phyloP scores from a whole-genome alignment of 1,140 invertebrate genomes.

The Apocrypta bakeri region DNA sequence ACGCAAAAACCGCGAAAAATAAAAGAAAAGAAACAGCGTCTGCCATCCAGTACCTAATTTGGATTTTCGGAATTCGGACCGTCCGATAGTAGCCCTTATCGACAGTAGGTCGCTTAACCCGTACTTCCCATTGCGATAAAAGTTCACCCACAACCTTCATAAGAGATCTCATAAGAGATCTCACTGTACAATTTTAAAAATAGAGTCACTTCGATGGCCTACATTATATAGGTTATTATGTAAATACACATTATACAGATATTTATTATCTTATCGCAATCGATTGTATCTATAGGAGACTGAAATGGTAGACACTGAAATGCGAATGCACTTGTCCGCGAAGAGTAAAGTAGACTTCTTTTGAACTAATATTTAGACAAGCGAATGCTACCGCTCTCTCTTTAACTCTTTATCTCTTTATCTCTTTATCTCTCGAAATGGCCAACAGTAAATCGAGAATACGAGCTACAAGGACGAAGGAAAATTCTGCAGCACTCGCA shows the following conservation, averaged over 20 bases:
- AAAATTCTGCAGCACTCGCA: not conserved
- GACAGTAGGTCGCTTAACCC: conserved; percentile 1
- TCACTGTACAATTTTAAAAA: too few relatives aligned
- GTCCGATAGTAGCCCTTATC: not conserved
- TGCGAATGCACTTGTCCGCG: too few relatives aligned
- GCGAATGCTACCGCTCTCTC: too few relatives aligned
- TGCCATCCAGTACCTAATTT: not conserved
- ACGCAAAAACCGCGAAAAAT: not conserved
- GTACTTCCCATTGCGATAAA: conserved; percentile 15
- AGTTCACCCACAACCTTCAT: too few relatives aligned
- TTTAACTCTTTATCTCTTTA: too few relatives aligned
- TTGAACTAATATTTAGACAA: not conserved
- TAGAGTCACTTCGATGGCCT: too few relatives aligned
- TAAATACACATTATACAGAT: too few relatives aligned
- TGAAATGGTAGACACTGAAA: too few relatives aligned
- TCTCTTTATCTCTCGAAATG: not conserved
- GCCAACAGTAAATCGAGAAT: not conserved
- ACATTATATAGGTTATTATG: too few relatives aligned
- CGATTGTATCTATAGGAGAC: too few relatives aligned
- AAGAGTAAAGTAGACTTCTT: not conserved
- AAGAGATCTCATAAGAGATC: too few relatives aligned
- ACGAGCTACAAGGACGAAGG: not conserved
- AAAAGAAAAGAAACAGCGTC: not conserved
- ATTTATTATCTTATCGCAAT: too few relatives aligned
- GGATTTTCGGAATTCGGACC: not conserved